Evolutionary conservation across 2,797 vertebrate species (phyloP).

Genomic region (Hydrophis major): DNA sequence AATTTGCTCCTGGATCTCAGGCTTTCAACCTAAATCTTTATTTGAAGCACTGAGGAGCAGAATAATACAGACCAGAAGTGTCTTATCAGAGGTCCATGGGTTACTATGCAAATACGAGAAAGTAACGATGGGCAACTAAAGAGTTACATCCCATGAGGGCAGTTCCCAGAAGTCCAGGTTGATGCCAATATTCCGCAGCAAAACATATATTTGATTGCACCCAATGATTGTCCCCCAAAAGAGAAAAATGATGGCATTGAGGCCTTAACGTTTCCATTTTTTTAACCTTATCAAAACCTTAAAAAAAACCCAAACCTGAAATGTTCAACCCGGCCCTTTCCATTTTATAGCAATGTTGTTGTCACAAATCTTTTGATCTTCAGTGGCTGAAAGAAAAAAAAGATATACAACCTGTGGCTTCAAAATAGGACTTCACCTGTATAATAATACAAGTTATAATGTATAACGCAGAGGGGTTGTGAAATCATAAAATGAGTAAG

Average conservation of each 20-base stretch:
- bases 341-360: neutral
- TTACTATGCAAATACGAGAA: slow-evolving; percentile 25
- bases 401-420: neutral
- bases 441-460: neutral
- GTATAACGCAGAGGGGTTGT: neutral
- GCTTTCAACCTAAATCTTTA: slow-evolving; percentile 48
- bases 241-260: neutral
- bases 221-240: neutral
- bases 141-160: neutral
- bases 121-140: neutral
- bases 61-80: neutral
- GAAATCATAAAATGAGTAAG: neutral
- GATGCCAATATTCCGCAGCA: neutral
- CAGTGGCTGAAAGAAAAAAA: neutral
- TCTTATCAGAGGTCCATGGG: slow-evolving; percentile 3
- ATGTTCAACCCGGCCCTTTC: neutral
- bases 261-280: neutral
- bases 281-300: neutral
- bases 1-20: slow-evolving; percentile 22
- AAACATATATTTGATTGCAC: neutral
- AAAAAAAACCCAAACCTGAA: neutral
- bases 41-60: slow-evolving; percentile 33
- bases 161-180: neutral
- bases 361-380: neutral
- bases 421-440: neutral